Evolutionary conservation across 2,113 vertebrate genomes (phyloP).

Genomic region (Lepus europaeus): DNA sequence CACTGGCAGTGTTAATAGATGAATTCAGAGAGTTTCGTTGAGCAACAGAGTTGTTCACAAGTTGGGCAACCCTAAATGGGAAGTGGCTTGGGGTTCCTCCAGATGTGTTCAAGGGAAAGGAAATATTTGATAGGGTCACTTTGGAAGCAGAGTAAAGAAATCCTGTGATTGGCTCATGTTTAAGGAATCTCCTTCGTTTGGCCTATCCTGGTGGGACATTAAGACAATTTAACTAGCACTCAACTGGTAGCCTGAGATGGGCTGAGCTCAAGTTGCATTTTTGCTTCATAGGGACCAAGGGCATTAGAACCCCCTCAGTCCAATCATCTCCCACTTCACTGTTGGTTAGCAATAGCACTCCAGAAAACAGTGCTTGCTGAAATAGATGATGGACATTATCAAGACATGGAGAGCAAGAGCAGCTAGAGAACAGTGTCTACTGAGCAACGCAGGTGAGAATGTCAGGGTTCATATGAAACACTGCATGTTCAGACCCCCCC

Average conservation of each 20-base stretch:
- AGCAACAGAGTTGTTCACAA: not conserved
- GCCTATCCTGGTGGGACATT: not conserved
- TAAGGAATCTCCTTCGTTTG: not conserved
- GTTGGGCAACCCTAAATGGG: not conserved
- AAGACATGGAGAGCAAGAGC: not conserved
- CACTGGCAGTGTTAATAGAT: not conserved
- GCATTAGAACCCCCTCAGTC: not conserved
- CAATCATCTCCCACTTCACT: not conserved
- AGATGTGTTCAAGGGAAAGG: not conserved
- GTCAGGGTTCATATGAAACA: not conserved
- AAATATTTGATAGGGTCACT: not conserved
- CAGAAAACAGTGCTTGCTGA: not conserved
- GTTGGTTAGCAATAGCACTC: not conserved
- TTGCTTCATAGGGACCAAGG: not conserved
- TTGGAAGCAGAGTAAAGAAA: not conserved
- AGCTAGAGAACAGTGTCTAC: not conserved
- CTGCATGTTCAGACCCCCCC: not conserved
- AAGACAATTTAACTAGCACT: not conserved
- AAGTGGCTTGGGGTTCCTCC: not conserved
- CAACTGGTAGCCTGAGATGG: not conserved
- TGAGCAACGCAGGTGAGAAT: not conserved
- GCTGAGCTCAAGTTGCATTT: not conserved
- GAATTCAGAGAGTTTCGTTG: not conserved
- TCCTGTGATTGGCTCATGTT: not conserved
- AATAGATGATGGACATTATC: not conserved